Percentiles rank a stretch among this genome's conserved stretches.
Conservation (phyloP, 1,140 invertebrate genomes). For the Drosophila neocordata region DNA sequence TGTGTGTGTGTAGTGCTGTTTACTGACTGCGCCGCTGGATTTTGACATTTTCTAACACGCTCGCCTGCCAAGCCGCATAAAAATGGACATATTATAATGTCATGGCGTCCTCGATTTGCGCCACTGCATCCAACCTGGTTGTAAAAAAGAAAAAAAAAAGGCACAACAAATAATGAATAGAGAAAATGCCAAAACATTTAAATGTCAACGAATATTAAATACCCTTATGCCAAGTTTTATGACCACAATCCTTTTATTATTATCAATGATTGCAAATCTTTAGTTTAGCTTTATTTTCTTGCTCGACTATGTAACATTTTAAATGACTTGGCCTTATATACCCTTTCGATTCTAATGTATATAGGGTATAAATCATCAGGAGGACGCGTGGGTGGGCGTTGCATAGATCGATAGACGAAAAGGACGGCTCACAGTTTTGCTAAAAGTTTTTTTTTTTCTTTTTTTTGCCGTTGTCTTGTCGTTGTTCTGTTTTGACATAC, state of each 20-base stretch:
- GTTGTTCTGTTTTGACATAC: slow-evolving; percentile 45
- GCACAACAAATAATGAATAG: neutral
- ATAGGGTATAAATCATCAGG: neutral
- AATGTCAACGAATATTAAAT: neutral
- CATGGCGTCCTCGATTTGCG: slow-evolving; percentile 79
- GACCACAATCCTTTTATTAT: too few relatives aligned
- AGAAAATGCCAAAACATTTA: neutral
- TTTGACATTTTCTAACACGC: slow-evolving; percentile 79
- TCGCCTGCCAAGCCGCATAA: slow-evolving; percentile 76
- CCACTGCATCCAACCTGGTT: slow-evolving; percentile 68
- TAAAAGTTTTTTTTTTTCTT: neutral
- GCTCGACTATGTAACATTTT: too few relatives aligned
- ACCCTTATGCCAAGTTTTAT: too few relatives aligned
- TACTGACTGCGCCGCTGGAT: slow-evolving; percentile 62
- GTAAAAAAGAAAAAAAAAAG: slow-evolving; percentile 26
- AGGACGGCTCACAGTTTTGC: slow-evolving; percentile 26
- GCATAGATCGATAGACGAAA: slow-evolving; percentile 21
- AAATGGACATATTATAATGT: slow-evolving; percentile 82
- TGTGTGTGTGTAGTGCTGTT: neutral
- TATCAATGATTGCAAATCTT: too few relatives aligned
- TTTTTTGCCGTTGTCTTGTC: slow-evolving; percentile 21
- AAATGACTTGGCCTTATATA: neutral
- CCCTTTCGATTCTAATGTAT: neutral
- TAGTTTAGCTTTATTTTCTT: too few relatives aligned
- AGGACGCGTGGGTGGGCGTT: slow-evolving; percentile 68